phyloP scores from a whole-genome alignment of 2,113 vertebrate species.

The Hassar affinis region DNA sequence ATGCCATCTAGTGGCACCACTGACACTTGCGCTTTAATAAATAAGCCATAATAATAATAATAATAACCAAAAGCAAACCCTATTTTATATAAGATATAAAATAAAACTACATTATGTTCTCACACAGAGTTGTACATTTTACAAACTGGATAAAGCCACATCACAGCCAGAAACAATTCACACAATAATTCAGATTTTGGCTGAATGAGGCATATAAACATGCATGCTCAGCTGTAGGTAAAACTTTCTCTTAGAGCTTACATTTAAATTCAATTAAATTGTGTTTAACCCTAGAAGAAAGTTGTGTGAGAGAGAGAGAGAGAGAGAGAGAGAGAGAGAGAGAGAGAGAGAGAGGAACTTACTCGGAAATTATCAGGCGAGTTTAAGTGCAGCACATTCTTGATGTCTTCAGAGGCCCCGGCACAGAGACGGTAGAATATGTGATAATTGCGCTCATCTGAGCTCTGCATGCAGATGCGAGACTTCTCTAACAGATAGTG shows the following conservation, averaged over 20 bases:
- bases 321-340: background rate
- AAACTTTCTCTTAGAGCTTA: background rate
- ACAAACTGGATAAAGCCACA: background rate
- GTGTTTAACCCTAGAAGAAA: background rate
- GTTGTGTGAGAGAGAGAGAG: background rate
- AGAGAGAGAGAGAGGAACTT: constrained; percentile 59
- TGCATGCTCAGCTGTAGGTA: no score
- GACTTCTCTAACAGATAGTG: constrained; percentile 98
- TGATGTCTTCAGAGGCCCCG: constrained; percentile 92
- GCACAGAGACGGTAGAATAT: constrained; percentile 98
- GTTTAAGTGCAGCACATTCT: constrained; percentile 87
- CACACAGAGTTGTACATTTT: background rate
- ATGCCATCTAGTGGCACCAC: constrained; percentile 62
- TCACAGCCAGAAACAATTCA: constrained; percentile 19
- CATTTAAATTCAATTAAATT: background rate
- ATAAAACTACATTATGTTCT: background rate
- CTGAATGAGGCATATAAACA: background rate
- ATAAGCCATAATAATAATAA: background rate
- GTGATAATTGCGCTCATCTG: constrained; percentile 98
- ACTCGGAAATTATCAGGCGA: constrained; percentile 96
- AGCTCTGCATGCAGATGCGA: constrained; percentile 95
- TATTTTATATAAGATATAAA: background rate
- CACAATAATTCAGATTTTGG: constrained; percentile 1
- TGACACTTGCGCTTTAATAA: background rate
- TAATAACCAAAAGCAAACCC: background rate